Base-by-base conservation (phyloP, 1,140 invertebrate species). In the Brachionus rotundiformis region DNA sequence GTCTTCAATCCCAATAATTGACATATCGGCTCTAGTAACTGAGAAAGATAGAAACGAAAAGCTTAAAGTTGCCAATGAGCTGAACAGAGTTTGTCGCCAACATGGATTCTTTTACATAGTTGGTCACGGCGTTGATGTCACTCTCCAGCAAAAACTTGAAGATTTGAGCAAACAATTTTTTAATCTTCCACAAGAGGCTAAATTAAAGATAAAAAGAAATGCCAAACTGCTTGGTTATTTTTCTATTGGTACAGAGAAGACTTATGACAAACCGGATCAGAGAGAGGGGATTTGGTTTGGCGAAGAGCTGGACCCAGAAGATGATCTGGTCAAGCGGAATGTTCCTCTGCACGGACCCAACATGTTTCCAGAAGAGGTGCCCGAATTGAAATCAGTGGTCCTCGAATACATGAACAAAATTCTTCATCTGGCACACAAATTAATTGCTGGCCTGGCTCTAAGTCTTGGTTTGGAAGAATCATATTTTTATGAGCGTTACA, bases 111-210 rank as follows among this genome's bases (percentile, higher is more conserved):
- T 79, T 25, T 79, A 79, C 25, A 54, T 79, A 11, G 47, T 59
- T n/a, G 47, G 47, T 39, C 76, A 79, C 41, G 76, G 76, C 8
- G 27, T 79, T 0, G 31, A 36, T 27, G 19, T 23, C n/a, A 16
- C 29, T 5, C 33, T 79, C n/a, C 76, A 79, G 41, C n/a, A 36
- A 59, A 44, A 59, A 31, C 27, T 79, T 19, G 47, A 54, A 54
- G 31, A 79, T 16, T 10, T 79, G 4, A 79, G 76, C 27, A 23
- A 29, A 79, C 4, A 79, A 63, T 79, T 79, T 79, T 79, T 79
- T n/a, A n/a, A 41, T 11, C 49, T 54, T 23, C 27, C 76, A 1
- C 16, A 59, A 23, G 59, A 79, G 16, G 25, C 13, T 5, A 79
- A 79, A 41, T 11, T 79, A 10, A 16, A 63, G 23, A 61, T n/a